These are phyloP conservation scores for Parapsyche elsis DNA, from an alignment of 1,140 invertebrate species.

Conservation along the genomic window DNA sequence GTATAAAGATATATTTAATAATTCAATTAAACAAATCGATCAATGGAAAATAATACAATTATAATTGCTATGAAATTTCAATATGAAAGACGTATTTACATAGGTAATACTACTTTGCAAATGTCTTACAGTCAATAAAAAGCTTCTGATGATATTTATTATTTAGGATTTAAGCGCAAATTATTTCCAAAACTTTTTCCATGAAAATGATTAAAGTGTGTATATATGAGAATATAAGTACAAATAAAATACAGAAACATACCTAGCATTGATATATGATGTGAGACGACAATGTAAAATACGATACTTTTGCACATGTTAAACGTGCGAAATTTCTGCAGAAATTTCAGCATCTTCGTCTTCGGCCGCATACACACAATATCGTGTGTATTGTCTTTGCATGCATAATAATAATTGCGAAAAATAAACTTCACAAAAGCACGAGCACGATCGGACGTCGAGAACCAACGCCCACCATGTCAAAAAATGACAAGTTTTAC, in stretches of 20 bases:
- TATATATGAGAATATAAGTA: too few relatives aligned
- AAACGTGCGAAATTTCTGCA: neutral
- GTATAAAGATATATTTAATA: too few relatives aligned
- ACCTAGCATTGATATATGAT: constrained; percentile 29
- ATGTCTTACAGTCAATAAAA: too few relatives aligned
- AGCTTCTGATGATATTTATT: too few relatives aligned
- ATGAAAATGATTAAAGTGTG: too few relatives aligned
- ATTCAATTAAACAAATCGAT: too few relatives aligned
- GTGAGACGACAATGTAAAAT: constrained; percentile 16
- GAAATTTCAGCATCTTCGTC: neutral
- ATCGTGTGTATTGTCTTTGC: neutral
- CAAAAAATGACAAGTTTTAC: neutral
- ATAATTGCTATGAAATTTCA: too few relatives aligned
- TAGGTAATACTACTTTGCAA: too few relatives aligned
- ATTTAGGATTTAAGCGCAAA: too few relatives aligned
- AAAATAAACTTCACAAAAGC: neutral
- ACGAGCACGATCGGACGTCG: neutral
- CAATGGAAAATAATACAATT: too few relatives aligned
- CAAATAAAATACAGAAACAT: neutral
- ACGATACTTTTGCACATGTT: constrained; percentile 19
- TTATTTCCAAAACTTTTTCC: too few relatives aligned
- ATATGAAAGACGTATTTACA: too few relatives aligned
- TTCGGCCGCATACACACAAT: neutral
- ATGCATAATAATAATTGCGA: neutral
- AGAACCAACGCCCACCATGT: constrained; percentile 19